Percentiles rank a stretch among this genome's conserved stretches.
phyloP scores from a whole-genome alignment of 2,113 vertebrate species.

The Gallinago jamesoni region DNA sequence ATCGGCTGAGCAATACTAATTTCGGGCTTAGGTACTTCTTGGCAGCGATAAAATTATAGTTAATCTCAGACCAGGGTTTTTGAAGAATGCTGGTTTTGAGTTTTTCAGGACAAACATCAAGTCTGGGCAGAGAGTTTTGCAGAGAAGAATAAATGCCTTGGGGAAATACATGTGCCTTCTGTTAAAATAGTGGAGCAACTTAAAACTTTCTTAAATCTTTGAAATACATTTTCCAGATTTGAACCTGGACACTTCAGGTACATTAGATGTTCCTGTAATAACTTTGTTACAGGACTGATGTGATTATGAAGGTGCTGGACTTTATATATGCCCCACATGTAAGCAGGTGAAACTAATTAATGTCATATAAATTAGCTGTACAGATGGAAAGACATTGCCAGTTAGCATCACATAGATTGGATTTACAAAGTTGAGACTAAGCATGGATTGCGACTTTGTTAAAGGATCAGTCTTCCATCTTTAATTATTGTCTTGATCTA shows the following conservation, averaged over 20 bases:
- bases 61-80: neutral
- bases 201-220: neutral
- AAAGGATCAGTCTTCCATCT: neutral
- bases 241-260: neutral
- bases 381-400: constrained; percentile 24
- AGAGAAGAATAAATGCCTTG: neutral
- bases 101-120: neutral
- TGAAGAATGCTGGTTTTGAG: neutral
- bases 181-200: neutral
- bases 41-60: neutral
- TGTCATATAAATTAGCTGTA: neutral
- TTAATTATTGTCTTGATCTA: neutral
- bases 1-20: neutral
- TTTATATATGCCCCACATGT: neutral
- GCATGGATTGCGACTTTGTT: neutral
- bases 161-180: neutral
- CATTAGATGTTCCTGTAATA: neutral
- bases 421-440: neutral
- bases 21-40: neutral
- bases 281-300: neutral
- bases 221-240: neutral
- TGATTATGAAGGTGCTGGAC: neutral
- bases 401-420: constrained; percentile 39
- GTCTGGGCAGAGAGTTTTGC: neutral
- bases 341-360: neutral